Evolutionary conservation across 2,113 vertebrate species (phyloP).

Genomic region (Sapajus apella): DNA sequence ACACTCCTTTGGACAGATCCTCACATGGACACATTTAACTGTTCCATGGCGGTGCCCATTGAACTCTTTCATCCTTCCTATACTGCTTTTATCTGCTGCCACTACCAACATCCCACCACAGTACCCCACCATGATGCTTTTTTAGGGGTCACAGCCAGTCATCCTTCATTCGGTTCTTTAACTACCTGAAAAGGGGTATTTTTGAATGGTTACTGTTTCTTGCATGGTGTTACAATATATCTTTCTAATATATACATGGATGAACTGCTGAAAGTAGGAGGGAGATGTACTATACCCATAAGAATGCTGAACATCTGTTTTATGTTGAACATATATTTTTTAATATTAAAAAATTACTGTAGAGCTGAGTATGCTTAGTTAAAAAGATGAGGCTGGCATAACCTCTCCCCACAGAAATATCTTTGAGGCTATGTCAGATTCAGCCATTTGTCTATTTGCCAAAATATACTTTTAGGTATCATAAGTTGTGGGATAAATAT

Average conservation of each 20-base stretch:
- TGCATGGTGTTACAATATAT: too few species aligned
- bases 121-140: background rate
- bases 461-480: background rate
- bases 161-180: background rate
- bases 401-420: background rate
- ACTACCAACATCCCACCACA: fast-evolving
- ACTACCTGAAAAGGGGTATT: background rate
- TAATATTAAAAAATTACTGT: background rate
- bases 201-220: background rate
- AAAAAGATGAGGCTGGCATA: background rate
- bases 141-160: background rate
- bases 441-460: background rate
- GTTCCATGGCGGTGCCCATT: background rate
- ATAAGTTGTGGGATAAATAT: background rate
- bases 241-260: background rate
- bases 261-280: background rate
- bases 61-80: too few species aligned
- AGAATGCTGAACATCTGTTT: background rate
- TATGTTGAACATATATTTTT: background rate
- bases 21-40: background rate
- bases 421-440: background rate
- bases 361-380: background rate
- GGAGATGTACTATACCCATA: background rate
- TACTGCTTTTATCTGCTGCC: background rate
- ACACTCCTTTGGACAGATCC: background rate